Evolutionary conservation across 2,888 invertebrate species (phyloP), one percentile per base, ranked within the genome.

Genomic region (Eristalis arbustorum): DNA sequence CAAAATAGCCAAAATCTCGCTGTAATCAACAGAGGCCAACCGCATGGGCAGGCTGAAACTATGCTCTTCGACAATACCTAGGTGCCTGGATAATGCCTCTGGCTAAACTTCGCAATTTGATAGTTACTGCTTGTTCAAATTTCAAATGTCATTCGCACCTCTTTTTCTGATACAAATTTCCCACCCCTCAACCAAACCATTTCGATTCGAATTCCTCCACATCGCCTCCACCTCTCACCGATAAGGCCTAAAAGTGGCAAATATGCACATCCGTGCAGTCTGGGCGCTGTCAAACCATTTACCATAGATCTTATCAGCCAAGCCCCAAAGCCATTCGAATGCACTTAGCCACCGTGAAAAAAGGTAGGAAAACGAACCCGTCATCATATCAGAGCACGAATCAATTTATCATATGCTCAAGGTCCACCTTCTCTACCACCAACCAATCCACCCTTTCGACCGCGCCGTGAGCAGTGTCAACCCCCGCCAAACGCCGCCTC

Each of bases 371-470:
- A 63, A 75, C 1, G n/a, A n/a, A 14, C 59, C 78, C 66, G 31
- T 72, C 72, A 37, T 64, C 76, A 31, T 62, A 67, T 49, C 28
- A 37, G 63, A 56, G 22, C 59, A 49, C 42, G 40, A 84, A 59
- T 68, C 84, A 84, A 73, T 84, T 84, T 77, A 72, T 81, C 76
- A 76, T 84, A 59, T 73, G 28, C 68, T 81, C 84, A 75, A 73
- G 63, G 81, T 49, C 67, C 79, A 67, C 61, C 61, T 31, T 18
- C 3, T 22, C 3, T 22, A 18, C 49, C 49, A 18, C 49, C 49
- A 5, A 6, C 49, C 49, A n/a, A 1, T 42, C n/a, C 49, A 18
- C 8, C 18, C 31, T n/a, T 62, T 22, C 18, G 31, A 42, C 6
- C 49, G 34, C 49, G 68, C 72, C 13, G 79, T n/a, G n/a, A n/a